Base-by-base conservation (phyloP, 2,888 invertebrate genomes). In the Oxytorus armatus region DNA sequence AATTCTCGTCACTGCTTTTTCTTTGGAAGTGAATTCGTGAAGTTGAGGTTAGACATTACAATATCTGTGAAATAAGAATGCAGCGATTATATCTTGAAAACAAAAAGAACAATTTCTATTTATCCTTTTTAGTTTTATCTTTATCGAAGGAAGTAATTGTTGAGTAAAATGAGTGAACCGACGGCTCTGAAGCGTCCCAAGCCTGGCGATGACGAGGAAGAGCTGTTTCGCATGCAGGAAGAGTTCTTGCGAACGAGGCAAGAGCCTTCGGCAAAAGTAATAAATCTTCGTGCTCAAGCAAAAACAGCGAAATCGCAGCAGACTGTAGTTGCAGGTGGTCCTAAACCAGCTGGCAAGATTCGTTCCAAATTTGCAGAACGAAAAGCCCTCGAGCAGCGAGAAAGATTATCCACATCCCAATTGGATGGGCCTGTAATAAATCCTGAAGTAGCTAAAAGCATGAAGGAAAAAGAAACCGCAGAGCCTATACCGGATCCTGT, bases 151-250 rank as follows among this genome's bases (percentile, higher is more conserved):
- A 14, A 16, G 33, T 0, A n/a, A 4, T 29, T 65, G 8, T 16
- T 10, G 53, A 66, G 36, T 11, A 29, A 90, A 85, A 95, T 95
- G 95, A 93, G 93, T 83, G 78, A 83, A 7, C 59, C 59, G 11
- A 55, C 61, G 18, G 11, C 77, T 33, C 72, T 88, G 0, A 93
- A 93, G 83, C 93, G 96, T 83, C 96, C 96, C 0, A 95, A 95
- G 87, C 93, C 94, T 1, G 93, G 93, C 3, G 96, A 96, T 89
- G 94, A 93, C 49, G 96, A 97, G 85, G 95, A 96, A 14, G 96
- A 96, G 87, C 93, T 97, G 42, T 92, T 96, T 18, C 94, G 93
- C 75, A 94, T 96, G 94, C 96, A 97, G 89, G 94, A 95, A 85
- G 95, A 95, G 82, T 97, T 95, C 88, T 89, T 95, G 78, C 94